Evolutionary conservation across 2,113 vertebrate species (phyloP).

Genomic region (Phrynosoma blainvillii): DNA sequence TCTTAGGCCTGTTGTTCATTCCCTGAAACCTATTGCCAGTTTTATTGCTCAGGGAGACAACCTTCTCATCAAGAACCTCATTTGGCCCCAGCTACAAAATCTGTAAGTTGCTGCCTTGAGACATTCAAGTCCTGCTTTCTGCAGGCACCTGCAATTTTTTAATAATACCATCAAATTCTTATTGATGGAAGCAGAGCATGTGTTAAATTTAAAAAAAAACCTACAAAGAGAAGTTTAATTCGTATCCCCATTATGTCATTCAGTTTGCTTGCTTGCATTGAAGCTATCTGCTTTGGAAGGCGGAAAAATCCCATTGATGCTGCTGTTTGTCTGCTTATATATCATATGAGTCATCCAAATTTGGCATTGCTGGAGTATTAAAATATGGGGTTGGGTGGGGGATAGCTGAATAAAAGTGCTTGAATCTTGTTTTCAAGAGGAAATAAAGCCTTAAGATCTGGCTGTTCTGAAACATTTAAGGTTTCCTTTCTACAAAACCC

Average conservation of each 20-base stretch:
- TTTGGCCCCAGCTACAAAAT: constrained; percentile 49
- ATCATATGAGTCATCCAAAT: constrained; percentile 33
- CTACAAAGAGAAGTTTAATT: constrained; percentile 44
- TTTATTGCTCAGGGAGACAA: constrained; percentile 47
- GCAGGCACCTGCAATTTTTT: constrained; percentile 38
- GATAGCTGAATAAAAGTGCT: constrained; percentile 1
- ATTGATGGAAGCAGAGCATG: constrained; percentile 24
- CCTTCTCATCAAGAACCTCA: constrained; percentile 41
- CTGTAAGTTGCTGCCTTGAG: constrained; percentile 25
- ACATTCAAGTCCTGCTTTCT: constrained; percentile 37
- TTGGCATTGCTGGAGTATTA: constrained; percentile 10
- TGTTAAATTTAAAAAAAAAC: constrained; percentile 13
- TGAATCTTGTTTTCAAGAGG: background rate
- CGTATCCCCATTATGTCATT: constrained; percentile 28
- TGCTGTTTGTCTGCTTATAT: constrained; percentile 21
- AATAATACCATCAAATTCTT: constrained; percentile 40
- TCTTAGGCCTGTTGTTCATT: constrained; percentile 48
- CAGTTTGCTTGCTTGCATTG: constrained; percentile 28
- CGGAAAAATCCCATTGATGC: background rate
- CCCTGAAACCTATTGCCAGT: constrained; percentile 15
- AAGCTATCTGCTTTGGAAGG: constrained; percentile 29
- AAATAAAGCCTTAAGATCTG: constrained; percentile 8
- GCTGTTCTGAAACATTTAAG: background rate
- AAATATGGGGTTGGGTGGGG: background rate
- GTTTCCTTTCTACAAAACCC: background rate